These are phyloP conservation scores for Pomatostomus ruficeps DNA, from an alignment of 2,113 vertebrate genomes.

Conservation along the genomic window DNA sequence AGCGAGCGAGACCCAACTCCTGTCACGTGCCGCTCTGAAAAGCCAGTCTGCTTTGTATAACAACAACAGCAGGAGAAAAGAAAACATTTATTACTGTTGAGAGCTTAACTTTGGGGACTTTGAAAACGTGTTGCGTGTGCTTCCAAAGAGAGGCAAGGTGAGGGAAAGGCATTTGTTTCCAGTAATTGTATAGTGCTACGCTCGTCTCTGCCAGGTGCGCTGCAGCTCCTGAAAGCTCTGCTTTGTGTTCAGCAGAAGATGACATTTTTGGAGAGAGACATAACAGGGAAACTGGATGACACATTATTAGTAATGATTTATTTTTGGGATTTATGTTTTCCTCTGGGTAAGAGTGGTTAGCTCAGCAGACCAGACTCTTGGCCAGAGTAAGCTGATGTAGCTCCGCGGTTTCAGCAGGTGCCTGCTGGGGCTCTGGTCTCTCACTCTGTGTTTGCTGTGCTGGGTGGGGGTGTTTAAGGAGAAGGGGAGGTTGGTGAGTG, in stretches of 20 bases:
- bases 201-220: constrained; percentile 26
- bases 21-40: neutral
- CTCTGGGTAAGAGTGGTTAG: neutral
- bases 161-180: constrained; percentile 3
- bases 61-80: constrained; percentile 8
- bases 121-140: neutral
- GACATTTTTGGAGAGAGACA: constrained; percentile 32
- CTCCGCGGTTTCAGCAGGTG: neutral
- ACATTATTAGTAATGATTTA: constrained; percentile 30
- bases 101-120: constrained; percentile 6
- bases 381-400: neutral
- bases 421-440: neutral
- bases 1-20: neutral
- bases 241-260: constrained; percentile 24
- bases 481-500: neutral
- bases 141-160: neutral
- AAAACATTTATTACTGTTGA: constrained; percentile 3
- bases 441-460: neutral
- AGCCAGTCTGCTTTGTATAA: constrained; percentile 14
- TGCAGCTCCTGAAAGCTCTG: constrained; percentile 36
- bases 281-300: constrained; percentile 7
- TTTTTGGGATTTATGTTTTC: constrained; percentile 9
- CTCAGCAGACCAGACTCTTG: neutral
- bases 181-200: constrained; percentile 28
- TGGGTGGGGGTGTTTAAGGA: neutral